Conservation (phyloP, 2,888 invertebrate species). For the Cheilosia urbana region DNA sequence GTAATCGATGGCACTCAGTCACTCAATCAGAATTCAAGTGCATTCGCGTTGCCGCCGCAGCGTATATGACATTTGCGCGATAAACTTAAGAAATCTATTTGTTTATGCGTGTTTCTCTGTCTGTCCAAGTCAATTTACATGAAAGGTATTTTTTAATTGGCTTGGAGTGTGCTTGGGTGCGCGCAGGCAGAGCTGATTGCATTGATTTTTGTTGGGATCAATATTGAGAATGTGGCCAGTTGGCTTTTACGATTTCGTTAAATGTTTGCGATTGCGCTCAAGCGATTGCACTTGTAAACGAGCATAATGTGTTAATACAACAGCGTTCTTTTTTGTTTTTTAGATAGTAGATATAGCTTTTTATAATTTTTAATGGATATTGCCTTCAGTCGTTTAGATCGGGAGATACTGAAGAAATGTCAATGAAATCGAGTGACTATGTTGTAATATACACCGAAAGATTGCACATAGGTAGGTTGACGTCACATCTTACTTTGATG, state of each 20-base stretch:
- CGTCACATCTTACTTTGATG: no score
- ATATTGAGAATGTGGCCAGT: slow-evolving; percentile 8
- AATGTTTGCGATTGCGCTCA: slow-evolving; percentile 6
- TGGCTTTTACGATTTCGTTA: not conserved
- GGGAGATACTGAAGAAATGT: not conserved
- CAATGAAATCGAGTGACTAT: not conserved
- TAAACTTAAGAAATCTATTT: slow-evolving; percentile 55
- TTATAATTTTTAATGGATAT: slow-evolving; percentile 1
- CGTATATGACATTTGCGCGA: slow-evolving; percentile 15
- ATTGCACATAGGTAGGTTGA: no score
- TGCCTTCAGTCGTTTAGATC: not conserved
- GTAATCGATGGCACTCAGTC: slow-evolving; percentile 69
- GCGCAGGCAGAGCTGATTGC: slow-evolving; percentile 33
- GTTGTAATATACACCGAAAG: no score
- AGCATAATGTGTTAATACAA: slow-evolving; percentile 25
- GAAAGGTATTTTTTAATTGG: slow-evolving; percentile 71
- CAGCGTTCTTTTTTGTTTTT: not conserved
- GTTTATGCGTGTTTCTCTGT: slow-evolving; percentile 41
- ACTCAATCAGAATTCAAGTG: slow-evolving; percentile 72
- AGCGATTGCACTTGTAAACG: slow-evolving; percentile 36
- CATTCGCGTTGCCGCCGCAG: slow-evolving; percentile 17
- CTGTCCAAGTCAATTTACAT: slow-evolving; percentile 62
- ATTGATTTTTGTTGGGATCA: slow-evolving; percentile 36
- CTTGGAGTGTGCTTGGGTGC: slow-evolving; percentile 44
- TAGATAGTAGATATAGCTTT: slow-evolving; percentile 2